Conservation (phyloP, 1,140 invertebrate species). For the Stenopsyche tienmushanensis region DNA sequence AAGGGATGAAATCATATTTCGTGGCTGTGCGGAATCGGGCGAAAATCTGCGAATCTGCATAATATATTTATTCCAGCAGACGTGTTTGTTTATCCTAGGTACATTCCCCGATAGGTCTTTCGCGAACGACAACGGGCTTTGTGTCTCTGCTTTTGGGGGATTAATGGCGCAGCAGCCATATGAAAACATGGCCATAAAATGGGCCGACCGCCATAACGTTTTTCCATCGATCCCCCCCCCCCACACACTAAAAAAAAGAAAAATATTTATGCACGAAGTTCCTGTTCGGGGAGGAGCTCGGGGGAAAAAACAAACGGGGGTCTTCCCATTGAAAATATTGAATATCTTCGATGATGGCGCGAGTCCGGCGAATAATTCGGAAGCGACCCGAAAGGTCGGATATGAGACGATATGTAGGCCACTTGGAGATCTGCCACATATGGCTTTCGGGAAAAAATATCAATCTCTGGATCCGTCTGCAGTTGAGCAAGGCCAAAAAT, state of each 20-base stretch:
- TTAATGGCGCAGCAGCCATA: slow-evolving; percentile 20
- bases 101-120: too few relatives aligned
- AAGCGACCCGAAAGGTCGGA: not conserved
- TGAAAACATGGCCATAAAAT: slow-evolving; percentile 25
- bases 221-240: slow-evolving; percentile 9
- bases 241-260: slow-evolving; percentile 7
- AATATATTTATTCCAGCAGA: too few relatives aligned
- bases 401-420: not conserved
- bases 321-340: not conserved
- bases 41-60: too few relatives aligned
- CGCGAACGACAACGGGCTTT: slow-evolving; percentile 20
- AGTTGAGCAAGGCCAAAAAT: too few relatives aligned
- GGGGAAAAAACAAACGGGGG: slow-evolving; percentile 13
- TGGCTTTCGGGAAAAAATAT: not conserved
- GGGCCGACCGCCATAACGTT: slow-evolving; percentile 6
- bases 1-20: too few relatives aligned
- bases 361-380: too few relatives aligned
- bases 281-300: too few relatives aligned
- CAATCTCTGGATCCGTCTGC: not conserved
- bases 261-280: slow-evolving; percentile 21
- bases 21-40: too few relatives aligned
- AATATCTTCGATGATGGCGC: not conserved
- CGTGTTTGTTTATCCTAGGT: too few relatives aligned
- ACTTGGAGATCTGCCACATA: not conserved
- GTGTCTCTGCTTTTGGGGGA: not conserved